phyloP scores from a whole-genome alignment of 2,888 invertebrate genomes.

The Orchesella flavescens region DNA sequence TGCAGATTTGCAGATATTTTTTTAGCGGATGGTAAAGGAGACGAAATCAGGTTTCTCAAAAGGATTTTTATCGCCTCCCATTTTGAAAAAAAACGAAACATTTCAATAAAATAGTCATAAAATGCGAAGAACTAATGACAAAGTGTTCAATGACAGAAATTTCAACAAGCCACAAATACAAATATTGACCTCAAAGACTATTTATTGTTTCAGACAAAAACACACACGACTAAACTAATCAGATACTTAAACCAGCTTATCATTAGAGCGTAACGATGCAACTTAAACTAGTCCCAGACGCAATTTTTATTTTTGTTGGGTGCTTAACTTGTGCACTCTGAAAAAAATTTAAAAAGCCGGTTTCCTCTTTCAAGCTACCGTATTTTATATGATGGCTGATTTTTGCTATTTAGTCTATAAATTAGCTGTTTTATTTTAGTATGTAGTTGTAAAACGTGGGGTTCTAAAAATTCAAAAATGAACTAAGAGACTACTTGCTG shows the following conservation, averaged over 20 bases:
- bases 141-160: neutral
- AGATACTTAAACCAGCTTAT: too few relatives aligned
- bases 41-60: neutral
- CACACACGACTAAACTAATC: neutral
- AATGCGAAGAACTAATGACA: neutral
- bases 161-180: neutral
- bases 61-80: too few relatives aligned
- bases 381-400: neutral
- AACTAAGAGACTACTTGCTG: too few relatives aligned
- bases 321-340: neutral
- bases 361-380: neutral
- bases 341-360: neutral
- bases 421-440: neutral
- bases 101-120: neutral
- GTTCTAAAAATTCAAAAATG: too few relatives aligned
- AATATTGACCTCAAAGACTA: neutral
- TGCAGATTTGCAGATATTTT: too few relatives aligned
- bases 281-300: too few relatives aligned
- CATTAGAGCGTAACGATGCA: too few relatives aligned
- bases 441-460: too few relatives aligned
- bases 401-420: neutral
- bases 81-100: too few relatives aligned
- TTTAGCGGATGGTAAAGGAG: too few relatives aligned
- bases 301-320: too few relatives aligned
- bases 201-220: neutral